These are phyloP conservation scores for Gymnopithys bicolor DNA, from an alignment of 2,797 vertebrate genomes.

Conservation along the genomic window DNA sequence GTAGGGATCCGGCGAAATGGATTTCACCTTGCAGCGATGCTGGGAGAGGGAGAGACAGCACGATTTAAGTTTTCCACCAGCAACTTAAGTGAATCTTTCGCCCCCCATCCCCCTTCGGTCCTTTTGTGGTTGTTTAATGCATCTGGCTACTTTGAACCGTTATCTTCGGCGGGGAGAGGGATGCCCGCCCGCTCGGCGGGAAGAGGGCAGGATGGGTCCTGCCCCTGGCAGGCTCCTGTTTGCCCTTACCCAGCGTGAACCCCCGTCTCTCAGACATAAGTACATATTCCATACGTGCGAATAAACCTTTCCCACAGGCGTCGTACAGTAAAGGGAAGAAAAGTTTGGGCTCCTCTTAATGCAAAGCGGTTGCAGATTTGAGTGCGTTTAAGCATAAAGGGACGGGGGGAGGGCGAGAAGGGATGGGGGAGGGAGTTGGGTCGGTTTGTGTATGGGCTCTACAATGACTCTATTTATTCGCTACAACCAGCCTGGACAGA, in stretches of 20 bases:
- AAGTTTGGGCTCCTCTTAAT: conserved; percentile 46
- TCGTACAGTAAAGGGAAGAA: not conserved
- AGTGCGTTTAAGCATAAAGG: conserved; percentile 74
- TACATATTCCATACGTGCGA: not conserved
- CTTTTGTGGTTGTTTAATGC: conserved; percentile 20
- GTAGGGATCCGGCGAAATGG: conserved; percentile 26
- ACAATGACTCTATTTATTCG: conserved; percentile 76
- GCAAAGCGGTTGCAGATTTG: conserved; percentile 61
- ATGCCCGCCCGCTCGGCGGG: not conserved
- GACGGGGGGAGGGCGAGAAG: conserved; percentile 64
- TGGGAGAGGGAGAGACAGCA: not conserved
- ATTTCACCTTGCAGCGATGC: conserved; percentile 51
- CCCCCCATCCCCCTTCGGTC: not conserved
- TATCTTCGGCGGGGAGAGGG: conserved; percentile 1
- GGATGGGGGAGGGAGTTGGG: conserved; percentile 66
- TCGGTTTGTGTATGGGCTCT: conserved; percentile 65
- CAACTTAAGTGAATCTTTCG: conserved; percentile 1
- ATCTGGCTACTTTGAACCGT: conserved; percentile 44
- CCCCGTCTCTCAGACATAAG: not conserved
- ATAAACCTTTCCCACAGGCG: conserved; percentile 21
- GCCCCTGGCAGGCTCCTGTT: not conserved
- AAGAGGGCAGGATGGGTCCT: not conserved
- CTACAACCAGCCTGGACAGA: conserved; percentile 60
- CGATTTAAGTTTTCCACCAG: not conserved
- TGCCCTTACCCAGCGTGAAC: not conserved